Base-by-base conservation (phyloP, 2,888 invertebrate genomes). In the Actias luna region DNA sequence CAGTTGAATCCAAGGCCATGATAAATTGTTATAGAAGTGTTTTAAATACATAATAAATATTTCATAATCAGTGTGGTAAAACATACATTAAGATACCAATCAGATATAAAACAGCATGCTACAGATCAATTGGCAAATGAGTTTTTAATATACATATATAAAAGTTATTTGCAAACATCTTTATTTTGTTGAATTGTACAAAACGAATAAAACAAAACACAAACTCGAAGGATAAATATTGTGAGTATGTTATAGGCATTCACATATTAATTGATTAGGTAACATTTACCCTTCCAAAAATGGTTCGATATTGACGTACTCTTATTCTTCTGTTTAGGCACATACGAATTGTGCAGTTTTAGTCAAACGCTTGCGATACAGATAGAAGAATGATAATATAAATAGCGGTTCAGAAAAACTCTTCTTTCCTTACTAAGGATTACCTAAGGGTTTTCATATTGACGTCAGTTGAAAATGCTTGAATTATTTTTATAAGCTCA, bases 321-420 rank as follows among this genome's bases (percentile, higher is more conserved):
- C 7, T 55, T 55, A 25, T 29, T 29, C 29, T n/a, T 8, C 55
- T 29, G 29, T 29, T 29, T 29, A 29, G 69, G 65, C 64, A 68
- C 67, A 65, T 73, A 63, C 67, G 57, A 66, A 55, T 55, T 55
- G 29, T 29, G 29, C 12, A 29, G 29, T 29, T 29, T 55, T 29
- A 29, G 29, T 25, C 39, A 31, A 39, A 62, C 52, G 5, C 1
- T 55, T 55, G n/a, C 55, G 16, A 5, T 55, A 55, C 1, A 55
- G 55, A 55, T 29, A 55, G 29, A 55, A 55, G 16, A 29, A 8
- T 29, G 16, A 55, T 55, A 29, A 27, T 27, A 55, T 55, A 55
- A 63, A 63, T 29, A 55, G 14, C 29, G 29, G 29, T 29, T 29
- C 27, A 29, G 16, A n/a, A 3, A 1, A n/a, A 39, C 16, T n/a